Evolutionary conservation across 2,797 vertebrate genomes (phyloP).

Genomic region (Cirrhinus molitorella): DNA sequence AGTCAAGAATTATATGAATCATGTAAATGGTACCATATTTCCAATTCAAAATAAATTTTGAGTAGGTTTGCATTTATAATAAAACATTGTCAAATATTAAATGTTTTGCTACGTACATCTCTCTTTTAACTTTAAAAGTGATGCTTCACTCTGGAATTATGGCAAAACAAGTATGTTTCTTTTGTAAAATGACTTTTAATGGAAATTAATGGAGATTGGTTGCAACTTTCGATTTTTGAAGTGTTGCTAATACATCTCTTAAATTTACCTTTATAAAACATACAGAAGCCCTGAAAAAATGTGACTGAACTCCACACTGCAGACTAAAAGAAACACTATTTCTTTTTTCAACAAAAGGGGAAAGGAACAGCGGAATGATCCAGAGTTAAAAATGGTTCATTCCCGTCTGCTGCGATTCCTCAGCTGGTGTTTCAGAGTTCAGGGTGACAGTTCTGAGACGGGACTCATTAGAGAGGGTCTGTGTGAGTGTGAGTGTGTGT

Average conservation of each 20-base stretch:
- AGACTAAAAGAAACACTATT: background rate
- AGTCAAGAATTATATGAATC: background rate
- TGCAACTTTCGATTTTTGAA: too few relatives aligned
- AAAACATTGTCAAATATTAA: background rate
- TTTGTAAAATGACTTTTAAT: too few relatives aligned
- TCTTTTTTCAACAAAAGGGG: background rate
- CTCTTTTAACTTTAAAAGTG: background rate
- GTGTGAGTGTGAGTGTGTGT: background rate
- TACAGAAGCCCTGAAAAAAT: background rate
- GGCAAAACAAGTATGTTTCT: background rate
- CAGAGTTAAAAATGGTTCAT: conserved; percentile 22
- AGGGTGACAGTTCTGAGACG: conserved; percentile 37
- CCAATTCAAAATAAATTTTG: background rate
- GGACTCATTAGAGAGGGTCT: conserved; percentile 26
- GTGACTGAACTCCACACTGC: background rate
- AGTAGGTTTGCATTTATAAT: background rate
- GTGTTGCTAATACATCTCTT: background rate
- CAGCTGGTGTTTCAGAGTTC: conserved; percentile 5
- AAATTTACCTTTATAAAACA: background rate
- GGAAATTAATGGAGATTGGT: too few relatives aligned
- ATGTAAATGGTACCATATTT: background rate
- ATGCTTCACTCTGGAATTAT: background rate
- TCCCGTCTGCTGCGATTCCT: conserved; percentile 16
- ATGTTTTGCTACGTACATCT: background rate
- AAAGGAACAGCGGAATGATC: background rate